Conservation (phyloP, 2,888 invertebrate genomes). For the Neocrepidodera transversa region DNA sequence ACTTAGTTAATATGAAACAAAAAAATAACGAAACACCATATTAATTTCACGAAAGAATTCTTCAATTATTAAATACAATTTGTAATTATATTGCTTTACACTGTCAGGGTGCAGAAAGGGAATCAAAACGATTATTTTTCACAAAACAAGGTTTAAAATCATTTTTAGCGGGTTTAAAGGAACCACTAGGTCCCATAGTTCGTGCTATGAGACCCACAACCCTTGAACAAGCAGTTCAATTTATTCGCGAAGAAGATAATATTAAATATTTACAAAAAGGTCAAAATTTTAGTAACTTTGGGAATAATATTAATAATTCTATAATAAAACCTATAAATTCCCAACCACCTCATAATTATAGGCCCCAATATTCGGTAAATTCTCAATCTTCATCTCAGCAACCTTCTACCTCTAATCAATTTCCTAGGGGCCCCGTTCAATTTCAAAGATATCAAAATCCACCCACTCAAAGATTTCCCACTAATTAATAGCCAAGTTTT, state of each 20-base stretch:
- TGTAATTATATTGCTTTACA: too few species aligned
- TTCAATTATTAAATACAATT: too few species aligned
- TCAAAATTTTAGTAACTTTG: not conserved
- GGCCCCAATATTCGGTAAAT: not conserved
- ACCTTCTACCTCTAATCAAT: too few species aligned
- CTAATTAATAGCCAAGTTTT: constrained; percentile 4
- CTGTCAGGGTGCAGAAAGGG: too few species aligned
- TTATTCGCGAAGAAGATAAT: constrained; percentile 8
- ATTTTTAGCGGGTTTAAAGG: too few species aligned
- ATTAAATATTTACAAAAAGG: constrained; percentile 6
- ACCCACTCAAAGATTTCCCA: not conserved
- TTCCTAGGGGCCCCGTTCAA: too few species aligned
- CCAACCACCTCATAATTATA: not conserved
- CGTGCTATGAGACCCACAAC: constrained; percentile 10
- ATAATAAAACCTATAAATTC: not conserved
- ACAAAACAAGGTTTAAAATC: too few species aligned
- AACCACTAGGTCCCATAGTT: constrained; percentile 1
- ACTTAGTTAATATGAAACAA: too few species aligned
- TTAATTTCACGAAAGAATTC: too few species aligned
- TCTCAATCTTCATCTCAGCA: not conserved
- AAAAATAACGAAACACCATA: too few species aligned
- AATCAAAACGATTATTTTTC: too few species aligned
- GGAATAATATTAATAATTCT: not conserved
- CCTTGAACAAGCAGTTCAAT: constrained; percentile 12
- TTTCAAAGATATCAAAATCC: not conserved